A percentile compares a stretch with the other conserved stretches of the same genome.
Evolutionary conservation across 2,797 vertebrate genomes (phyloP).

Genomic region (Danio aesculapii): DNA sequence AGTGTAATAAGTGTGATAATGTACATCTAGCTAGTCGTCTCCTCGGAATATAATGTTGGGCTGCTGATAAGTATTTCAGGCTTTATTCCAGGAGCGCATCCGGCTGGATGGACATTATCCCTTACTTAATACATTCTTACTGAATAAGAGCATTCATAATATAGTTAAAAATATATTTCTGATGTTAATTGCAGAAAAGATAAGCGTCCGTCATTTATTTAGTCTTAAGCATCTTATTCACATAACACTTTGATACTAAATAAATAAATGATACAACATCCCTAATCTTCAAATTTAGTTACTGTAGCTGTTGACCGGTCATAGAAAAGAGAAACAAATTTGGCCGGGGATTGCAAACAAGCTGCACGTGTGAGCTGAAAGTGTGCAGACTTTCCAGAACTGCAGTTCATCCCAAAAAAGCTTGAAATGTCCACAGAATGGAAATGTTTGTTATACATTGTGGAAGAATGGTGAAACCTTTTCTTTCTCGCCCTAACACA

Average conservation of each 20-base stretch:
- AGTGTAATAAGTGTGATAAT: too few species aligned
- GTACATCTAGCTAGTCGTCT: too few species aligned
- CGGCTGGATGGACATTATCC: too few species aligned
- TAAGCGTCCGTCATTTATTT: not conserved
- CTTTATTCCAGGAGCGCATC: too few species aligned
- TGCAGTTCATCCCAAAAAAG: constrained; percentile 31
- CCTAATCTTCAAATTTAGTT: not conserved
- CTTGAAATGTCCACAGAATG: constrained; percentile 48
- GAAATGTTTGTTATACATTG: constrained; percentile 65
- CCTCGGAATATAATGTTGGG: too few species aligned
- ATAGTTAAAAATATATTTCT: not conserved
- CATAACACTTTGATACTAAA: not conserved
- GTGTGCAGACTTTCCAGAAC: constrained; percentile 55
- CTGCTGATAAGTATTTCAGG: too few species aligned
- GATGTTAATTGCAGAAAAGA: not conserved
- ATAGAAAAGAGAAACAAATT: not conserved
- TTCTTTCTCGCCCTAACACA: constrained; percentile 42
- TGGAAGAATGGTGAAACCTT: constrained; percentile 43
- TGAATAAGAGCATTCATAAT: not conserved
- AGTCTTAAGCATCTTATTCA: not conserved
- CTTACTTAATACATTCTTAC: not conserved
- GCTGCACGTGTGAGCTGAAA: constrained; percentile 45
- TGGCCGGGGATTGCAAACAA: constrained; percentile 24
- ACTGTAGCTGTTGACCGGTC: not conserved
- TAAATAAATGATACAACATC: not conserved